Conservation (phyloP, 2,888 invertebrate species). For the Athrips mouffetella region DNA sequence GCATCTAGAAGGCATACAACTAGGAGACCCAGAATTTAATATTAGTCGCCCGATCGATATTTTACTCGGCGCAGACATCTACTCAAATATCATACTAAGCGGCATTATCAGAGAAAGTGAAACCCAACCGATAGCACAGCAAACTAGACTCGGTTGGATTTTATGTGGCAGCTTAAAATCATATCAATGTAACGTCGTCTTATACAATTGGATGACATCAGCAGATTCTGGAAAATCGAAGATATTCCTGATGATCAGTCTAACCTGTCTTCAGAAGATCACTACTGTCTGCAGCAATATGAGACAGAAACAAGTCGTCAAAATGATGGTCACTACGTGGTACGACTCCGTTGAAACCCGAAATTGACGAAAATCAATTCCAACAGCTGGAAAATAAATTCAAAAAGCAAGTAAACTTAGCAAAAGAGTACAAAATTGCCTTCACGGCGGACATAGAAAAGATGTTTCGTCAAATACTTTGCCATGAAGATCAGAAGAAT, state of each 20-base stretch:
- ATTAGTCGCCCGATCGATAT: neutral
- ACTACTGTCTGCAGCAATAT: too few species aligned
- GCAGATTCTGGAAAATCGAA: neutral
- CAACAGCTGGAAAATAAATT: too few species aligned
- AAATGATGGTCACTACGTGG: neutral
- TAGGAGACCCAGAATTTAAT: conserved; percentile 9
- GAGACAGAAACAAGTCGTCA: too few species aligned
- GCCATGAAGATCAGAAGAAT: neutral
- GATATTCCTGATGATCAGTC: too few species aligned
- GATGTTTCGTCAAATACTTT: too few species aligned
- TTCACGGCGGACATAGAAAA: too few species aligned
- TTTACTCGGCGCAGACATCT: neutral
- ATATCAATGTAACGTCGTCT: neutral
- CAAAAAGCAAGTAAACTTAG: neutral
- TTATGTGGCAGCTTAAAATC: neutral
- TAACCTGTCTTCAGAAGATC: too few species aligned
- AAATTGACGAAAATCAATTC: too few species aligned
- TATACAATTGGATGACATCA: neutral
- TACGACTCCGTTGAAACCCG: too few species aligned
- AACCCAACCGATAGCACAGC: neutral
- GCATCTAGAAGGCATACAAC: neutral
- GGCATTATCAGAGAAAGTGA: neutral
- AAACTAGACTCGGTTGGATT: neutral
- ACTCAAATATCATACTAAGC: neutral
- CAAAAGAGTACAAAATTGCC: too few species aligned